Percentiles rank a stretch among this genome's conserved stretches.
phyloP scores from a whole-genome alignment of 2,797 vertebrate species.

The Labeo calbasu region DNA sequence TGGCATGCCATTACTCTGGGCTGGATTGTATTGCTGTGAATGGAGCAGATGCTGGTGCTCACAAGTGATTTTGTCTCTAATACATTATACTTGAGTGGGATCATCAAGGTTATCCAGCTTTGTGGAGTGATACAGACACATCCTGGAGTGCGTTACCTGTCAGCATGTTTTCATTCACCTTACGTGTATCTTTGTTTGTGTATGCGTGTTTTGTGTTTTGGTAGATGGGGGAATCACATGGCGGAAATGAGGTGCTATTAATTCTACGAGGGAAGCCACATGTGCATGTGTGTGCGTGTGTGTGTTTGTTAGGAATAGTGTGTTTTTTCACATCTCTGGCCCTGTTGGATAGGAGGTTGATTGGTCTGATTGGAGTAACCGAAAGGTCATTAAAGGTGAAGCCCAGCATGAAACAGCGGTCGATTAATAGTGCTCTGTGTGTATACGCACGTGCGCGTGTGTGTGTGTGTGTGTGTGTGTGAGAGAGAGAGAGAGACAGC shows the following conservation, averaged over 20 bases:
- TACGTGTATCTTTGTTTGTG: conserved; percentile 32
- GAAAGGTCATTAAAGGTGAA: conserved; percentile 67
- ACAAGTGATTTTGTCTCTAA: conserved; percentile 67
- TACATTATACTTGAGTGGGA: conserved; percentile 54
- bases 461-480: background rate
- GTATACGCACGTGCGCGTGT: background rate
- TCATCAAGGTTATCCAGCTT: conserved; percentile 30
- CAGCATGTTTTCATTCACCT: background rate
- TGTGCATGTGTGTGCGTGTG: conserved; percentile 32
- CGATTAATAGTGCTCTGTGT: conserved; percentile 26
- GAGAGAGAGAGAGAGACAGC: background rate
- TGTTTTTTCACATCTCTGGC: conserved; percentile 34
- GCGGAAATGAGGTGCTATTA: background rate
- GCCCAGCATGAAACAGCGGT: conserved; percentile 46
- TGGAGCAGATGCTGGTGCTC: conserved; percentile 53
- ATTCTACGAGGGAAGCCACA: background rate
- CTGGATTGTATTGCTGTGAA: conserved; percentile 48
- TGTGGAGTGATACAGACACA: conserved; percentile 11
- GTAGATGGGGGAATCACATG: background rate
- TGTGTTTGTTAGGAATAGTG: conserved; percentile 12
- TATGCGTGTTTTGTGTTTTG: background rate
- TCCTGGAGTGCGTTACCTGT: background rate
- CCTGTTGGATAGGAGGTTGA: conserved; percentile 48
- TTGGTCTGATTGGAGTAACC: conserved; percentile 51
- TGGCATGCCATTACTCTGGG: conserved; percentile 59